Base-by-base conservation (phyloP, 2,113 vertebrate species). In the Aegithalos caudatus region DNA sequence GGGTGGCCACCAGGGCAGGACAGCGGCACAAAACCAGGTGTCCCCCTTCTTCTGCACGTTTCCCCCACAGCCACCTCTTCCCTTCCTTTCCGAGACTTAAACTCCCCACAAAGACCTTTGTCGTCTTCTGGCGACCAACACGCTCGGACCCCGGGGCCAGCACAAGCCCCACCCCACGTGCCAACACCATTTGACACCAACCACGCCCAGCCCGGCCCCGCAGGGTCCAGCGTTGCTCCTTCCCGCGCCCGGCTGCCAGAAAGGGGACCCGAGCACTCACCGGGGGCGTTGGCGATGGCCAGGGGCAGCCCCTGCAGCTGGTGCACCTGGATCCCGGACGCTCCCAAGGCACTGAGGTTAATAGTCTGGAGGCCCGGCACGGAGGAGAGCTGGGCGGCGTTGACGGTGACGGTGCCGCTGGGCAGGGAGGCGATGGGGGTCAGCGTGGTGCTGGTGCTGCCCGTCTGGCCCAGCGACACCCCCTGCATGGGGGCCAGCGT, bases 311-410 rank as follows among this genome's bases (percentile, higher is more conserved):
- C 98, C 74, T 99, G 99, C 81, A 99, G 98, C 97, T 99, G 99
- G 72, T 99, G 99, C 95, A 99, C 99, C 97, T 99, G 99, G 84
- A 99, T 98, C 45, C 99, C 99, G 6, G 99, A 97, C 8, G 98
- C 98, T 95, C 98, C 98, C 71, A 99, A 98, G 6, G 99, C 98
- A 97, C 99, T 99, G 90, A 99, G 98, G 97, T 99, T 99, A 95
- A 99, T 99, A 97, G 99, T 99, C 98, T 99, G 99, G 91, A 99
- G 98, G 74, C 98, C 98, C 19, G 98, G 97, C 97, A 98, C 62
- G 35, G 99, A 99, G 53, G 99, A 99, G 74, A 99, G 98, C 73
- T 99, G 99, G 92, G 99, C 98, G 1, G 99, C 98, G 82, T 99
- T 99, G 69, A 99, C 98, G 5, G 98, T 97, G 83, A 98, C 98